These are phyloP conservation scores for Dendrolimus punctatus DNA, from an alignment of 1,140 invertebrate species.

Conservation along the genomic window DNA sequence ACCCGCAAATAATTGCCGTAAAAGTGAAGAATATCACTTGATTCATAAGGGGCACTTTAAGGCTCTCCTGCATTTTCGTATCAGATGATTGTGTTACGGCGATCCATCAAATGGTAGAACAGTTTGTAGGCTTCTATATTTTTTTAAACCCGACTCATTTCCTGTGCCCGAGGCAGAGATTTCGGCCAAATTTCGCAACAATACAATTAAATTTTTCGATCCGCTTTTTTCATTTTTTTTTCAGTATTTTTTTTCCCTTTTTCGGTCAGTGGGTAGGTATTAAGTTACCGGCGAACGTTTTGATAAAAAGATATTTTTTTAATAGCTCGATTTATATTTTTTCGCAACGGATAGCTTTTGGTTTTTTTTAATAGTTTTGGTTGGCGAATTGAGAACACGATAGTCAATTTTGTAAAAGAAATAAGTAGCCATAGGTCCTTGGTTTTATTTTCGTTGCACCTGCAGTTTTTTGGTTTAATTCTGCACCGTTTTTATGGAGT, in stretches of 20 bases:
- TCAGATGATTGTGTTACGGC: slow-evolving; percentile 60
- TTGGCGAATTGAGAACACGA: slow-evolving; percentile 13
- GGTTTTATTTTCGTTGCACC: slow-evolving; percentile 5
- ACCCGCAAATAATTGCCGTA: slow-evolving; percentile 25
- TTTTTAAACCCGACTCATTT: slow-evolving; percentile 57
- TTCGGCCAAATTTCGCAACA: slow-evolving; percentile 46
- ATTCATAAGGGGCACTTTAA: slow-evolving; percentile 63
- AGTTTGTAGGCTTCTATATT: slow-evolving; percentile 46
- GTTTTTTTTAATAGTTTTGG: slow-evolving; percentile 29
- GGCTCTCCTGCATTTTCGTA: slow-evolving; percentile 35
- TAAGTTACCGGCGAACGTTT: slow-evolving; percentile 35
- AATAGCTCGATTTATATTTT: slow-evolving; percentile 26
- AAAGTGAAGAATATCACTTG: slow-evolving; percentile 62
- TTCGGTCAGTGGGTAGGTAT: slow-evolving; percentile 50
- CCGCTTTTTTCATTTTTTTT: slow-evolving; percentile 3
- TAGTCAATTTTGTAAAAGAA: slow-evolving; percentile 16
- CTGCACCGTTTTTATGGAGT: no score
- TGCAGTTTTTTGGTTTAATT: slow-evolving; percentile 2
- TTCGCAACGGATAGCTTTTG: slow-evolving; percentile 17
- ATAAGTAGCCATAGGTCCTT: slow-evolving; percentile 22
- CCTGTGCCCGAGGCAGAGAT: slow-evolving; percentile 47
- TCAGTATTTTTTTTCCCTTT: slow-evolving; percentile 36
- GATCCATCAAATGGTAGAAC: slow-evolving; percentile 58
- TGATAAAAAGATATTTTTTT: slow-evolving; percentile 35
- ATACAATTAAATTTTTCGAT: slow-evolving; percentile 56